Evolutionary conservation across 2,797 vertebrate genomes (phyloP), one percentile per base, ranked within the genome.

Genomic region (Anableps anableps): DNA sequence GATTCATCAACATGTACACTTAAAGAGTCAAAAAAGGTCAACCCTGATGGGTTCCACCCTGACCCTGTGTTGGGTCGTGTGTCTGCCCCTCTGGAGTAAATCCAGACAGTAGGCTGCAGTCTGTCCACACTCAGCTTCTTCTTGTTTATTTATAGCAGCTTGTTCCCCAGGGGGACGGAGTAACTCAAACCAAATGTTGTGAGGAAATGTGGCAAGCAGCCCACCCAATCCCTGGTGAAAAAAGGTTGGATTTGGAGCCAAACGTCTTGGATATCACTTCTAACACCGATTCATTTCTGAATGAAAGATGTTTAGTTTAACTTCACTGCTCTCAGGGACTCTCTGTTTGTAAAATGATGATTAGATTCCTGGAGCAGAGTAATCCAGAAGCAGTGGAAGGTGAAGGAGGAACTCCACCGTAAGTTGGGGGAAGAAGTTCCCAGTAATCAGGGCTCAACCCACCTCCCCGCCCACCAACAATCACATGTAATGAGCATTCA

Each of bases 171-270:
- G 89, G 93, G 91, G 75, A 83, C 72, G 48, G 72, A 80, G 91
- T 94, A 94, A 96, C 94, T 91, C 91, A 95, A 95, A 95, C 95
- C 95, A 95, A 94, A 95, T 80, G 88, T 92, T 91, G 78, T 58
- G 36, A 77, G 73, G 83, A 81, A 76, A 86, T 74, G 68, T 68
- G 84, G 43, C 50, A 29, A 76, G 48, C 72, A 74, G 83, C 55
- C 86, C 81, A 80, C 82, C 77, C 85, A 38, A 16, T 72, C 17
- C 5, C 26, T 72, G 72, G 62, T 29, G 50, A 55, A 23, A 51
- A 38, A 43, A 70, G 51, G 29, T 76, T 10, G 62, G 11, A 85
- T 81, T 80, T 66, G 58, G 38, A 66, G 66, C 62, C 48, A 85
- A 72, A 80, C 76, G 58, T 51, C 21, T 36, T 64, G 62, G 34